Conservation (phyloP, 2,113 vertebrate genomes). For the Leptosomus discolor region DNA sequence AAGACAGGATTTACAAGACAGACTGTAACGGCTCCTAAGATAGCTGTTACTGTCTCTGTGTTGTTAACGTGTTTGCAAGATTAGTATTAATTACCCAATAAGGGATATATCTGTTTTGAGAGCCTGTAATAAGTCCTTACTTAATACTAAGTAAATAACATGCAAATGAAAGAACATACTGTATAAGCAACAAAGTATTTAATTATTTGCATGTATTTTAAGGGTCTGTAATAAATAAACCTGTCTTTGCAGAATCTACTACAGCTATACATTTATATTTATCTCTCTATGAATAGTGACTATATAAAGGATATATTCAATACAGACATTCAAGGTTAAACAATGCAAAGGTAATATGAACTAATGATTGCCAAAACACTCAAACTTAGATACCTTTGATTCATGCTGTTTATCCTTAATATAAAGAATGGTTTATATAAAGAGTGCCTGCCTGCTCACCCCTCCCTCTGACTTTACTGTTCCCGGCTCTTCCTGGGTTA, state of each 20-base stretch:
- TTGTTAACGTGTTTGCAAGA: constrained; percentile 59
- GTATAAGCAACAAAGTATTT: not conserved
- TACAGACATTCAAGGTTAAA: not conserved
- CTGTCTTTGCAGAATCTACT: not conserved
- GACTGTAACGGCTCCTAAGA: constrained; percentile 58
- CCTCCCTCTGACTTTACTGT: not conserved
- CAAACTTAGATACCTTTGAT: not conserved
- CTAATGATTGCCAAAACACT: not conserved
- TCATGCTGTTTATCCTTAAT: not conserved
- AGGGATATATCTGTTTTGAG: constrained; percentile 36
- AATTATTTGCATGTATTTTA: not conserved
- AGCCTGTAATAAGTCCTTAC: constrained; percentile 8
- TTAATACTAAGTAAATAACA: constrained; percentile 34
- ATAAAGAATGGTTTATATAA: not conserved
- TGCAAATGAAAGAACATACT: not conserved
- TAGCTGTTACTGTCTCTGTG: constrained; percentile 43
- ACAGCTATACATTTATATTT: not conserved
- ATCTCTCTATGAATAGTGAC: not conserved
- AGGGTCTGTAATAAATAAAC: not conserved
- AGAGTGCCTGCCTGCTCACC: not conserved
- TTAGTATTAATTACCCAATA: constrained; percentile 60
- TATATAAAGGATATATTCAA: not conserved
- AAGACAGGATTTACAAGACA: constrained; percentile 50
- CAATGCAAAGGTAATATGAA: not conserved
- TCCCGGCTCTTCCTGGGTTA: not conserved